phyloP scores from a whole-genome alignment of 2,888 invertebrate species.

The Orchesella flavescens region DNA sequence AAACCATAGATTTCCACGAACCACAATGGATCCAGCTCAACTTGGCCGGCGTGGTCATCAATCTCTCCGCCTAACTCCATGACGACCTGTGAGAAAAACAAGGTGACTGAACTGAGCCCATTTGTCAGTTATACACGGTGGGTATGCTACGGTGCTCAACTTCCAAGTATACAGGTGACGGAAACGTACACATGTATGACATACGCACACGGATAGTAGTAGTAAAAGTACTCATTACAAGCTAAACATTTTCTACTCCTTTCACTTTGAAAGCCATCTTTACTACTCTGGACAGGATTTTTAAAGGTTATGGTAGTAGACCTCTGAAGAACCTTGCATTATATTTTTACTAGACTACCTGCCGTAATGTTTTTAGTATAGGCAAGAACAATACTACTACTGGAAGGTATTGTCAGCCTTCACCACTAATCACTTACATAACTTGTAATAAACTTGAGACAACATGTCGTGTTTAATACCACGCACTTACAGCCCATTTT shows the following conservation, averaged over 20 bases:
- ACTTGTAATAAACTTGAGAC: too few species aligned
- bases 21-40: not conserved
- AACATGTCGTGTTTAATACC: too few species aligned
- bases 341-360: not conserved
- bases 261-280: too few species aligned
- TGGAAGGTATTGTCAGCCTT: not conserved
- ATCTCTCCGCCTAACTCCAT: constrained; percentile 57
- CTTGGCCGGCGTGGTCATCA: constrained; percentile 21
- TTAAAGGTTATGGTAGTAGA: not conserved
- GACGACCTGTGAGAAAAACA: constrained; percentile 60
- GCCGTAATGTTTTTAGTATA: not conserved
- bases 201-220: not conserved
- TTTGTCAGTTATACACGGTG: not conserved
- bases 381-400: not conserved
- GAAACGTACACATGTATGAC: not conserved
- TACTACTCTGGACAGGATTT: not conserved
- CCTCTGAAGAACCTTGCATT: not conserved
- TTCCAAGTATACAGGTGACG: constrained; percentile 8
- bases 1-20: too few species aligned
- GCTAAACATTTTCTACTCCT: too few species aligned
- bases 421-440: too few species aligned
- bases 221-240: not conserved
- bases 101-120: constrained; percentile 54
- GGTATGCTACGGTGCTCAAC: constrained; percentile 1
- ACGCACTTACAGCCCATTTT: too few species aligned